phyloP scores from a whole-genome alignment of 2,888 invertebrate genomes.

The Carpatolechia fugitivella region DNA sequence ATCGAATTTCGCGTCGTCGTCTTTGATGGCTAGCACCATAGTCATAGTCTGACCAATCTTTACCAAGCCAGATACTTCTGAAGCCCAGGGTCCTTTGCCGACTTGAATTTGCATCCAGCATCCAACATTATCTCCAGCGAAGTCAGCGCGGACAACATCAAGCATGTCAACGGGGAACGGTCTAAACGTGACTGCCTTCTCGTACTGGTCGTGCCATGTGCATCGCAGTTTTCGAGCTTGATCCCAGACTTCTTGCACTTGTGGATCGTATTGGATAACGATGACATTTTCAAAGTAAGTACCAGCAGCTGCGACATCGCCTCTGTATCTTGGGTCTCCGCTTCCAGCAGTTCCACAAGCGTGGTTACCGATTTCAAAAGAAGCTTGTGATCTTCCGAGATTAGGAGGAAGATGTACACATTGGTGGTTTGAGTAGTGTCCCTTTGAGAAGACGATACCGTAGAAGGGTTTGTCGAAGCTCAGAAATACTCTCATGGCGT shows the following conservation, averaged over 20 bases:
- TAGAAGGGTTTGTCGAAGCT: constrained; percentile 96
- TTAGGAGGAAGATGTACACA: constrained; percentile 95
- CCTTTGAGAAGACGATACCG: constrained; percentile 97
- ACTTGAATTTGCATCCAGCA: constrained; percentile 99
- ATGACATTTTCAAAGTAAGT: constrained; percentile 97
- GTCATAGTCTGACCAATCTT: constrained; percentile 98
- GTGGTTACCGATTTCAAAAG: constrained; percentile 94
- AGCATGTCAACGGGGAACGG: constrained; percentile 97
- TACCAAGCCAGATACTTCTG: constrained; percentile 95
- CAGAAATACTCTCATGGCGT: constrained; percentile 95
- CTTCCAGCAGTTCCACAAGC: constrained; percentile 96
- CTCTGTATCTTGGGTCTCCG: constrained; percentile 94
- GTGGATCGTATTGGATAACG: constrained; percentile 95
- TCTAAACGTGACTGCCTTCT: constrained; percentile 95
- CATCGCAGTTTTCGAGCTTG: constrained; percentile 94
- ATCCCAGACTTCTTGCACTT: constrained; percentile 97
- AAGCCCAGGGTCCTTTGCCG: constrained; percentile 96
- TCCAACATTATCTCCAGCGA: constrained; percentile 96
- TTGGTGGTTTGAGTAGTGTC: constrained; percentile 94
- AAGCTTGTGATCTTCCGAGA: constrained; percentile 90
- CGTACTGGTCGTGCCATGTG: constrained; percentile 97
- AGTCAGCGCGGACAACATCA: constrained; percentile 96
- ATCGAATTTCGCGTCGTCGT: constrained; percentile 96
- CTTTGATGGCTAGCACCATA: constrained; percentile 96
- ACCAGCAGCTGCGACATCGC: constrained; percentile 92